phyloP scores from a whole-genome alignment of 2,113 vertebrate genomes.

The Mohoua ochrocephala region DNA sequence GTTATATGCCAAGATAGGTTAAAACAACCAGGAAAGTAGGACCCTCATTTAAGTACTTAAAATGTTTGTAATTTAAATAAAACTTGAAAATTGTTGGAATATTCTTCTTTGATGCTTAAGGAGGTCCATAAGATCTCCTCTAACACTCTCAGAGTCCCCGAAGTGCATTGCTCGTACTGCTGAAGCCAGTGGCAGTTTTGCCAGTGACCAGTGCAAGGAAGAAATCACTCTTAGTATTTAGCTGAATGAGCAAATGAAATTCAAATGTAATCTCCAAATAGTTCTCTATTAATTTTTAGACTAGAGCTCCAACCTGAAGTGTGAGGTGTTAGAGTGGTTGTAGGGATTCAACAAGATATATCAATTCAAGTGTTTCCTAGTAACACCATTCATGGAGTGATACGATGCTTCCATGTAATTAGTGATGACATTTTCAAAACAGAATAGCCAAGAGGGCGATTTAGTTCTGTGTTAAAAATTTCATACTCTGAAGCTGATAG shows the following conservation, averaged over 20 bases:
- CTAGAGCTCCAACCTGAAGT: background rate
- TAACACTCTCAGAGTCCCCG: background rate
- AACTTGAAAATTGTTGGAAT: background rate
- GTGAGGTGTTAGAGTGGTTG: background rate
- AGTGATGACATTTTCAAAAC: constrained; percentile 51
- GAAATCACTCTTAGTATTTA: background rate
- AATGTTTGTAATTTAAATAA: background rate
- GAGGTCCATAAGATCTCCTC: background rate
- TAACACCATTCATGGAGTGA: constrained; percentile 25
- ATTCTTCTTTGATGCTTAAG: background rate
- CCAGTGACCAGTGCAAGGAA: background rate
- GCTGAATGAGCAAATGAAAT: background rate
- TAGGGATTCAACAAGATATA: constrained; percentile 24
- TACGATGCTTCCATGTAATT: constrained; percentile 47
- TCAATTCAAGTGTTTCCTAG: constrained; percentile 14
- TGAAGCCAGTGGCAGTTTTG: background rate
- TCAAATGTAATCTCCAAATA: background rate
- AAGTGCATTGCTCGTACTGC: background rate
- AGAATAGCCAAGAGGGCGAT: constrained; percentile 15
- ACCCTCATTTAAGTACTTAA: background rate
- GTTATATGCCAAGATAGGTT: background rate
- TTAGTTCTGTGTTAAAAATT: constrained; percentile 35
- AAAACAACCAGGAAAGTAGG: background rate
- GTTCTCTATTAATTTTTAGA: background rate
- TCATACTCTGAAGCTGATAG: background rate